Evolutionary conservation across 2,888 invertebrate species (phyloP), one percentile per base, ranked within the genome.

Genomic region (Drosophila helvetica): DNA sequence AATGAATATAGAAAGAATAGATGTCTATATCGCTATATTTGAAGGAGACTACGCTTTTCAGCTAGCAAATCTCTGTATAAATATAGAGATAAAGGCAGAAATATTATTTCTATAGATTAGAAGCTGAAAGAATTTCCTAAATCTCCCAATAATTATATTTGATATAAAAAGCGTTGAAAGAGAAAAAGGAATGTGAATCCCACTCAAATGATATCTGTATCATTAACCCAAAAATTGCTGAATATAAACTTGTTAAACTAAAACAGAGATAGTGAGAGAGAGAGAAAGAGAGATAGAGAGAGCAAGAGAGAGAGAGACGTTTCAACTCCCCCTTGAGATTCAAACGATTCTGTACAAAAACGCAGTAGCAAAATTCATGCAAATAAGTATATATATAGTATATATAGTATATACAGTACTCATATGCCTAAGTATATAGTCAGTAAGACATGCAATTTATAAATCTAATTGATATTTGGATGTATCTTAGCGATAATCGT

Each of bases 391-490:
- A 3, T 4, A 33, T 1, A 5, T 4, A 22, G n/a, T 22, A 50
- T n/a, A 30, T 53, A 30, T 43, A 19, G 22, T 53, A 30, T 43
- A 19, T 9, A 18, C 18, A 55, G 48, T 69, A 51, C 19, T 30
- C 43, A 22, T 71, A 57, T 38, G 18, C 19, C 47, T 54, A 71
- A 70, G 70, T 59, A 25, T 54, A 67, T 38, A 15, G 38, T 15
- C 6, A 48, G n/a, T 67, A 59, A 67, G 50, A n/a, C 45, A 43
- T 68, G 68, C 59, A 68, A 54, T 68, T 68, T 54, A 38, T 30
- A 27, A 54, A 53, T 17, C 42, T 38, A 67, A 68, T 60, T 67
- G 68, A 46, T 27, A 45, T 50, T 57, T 53, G n/a, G 27, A 27
- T 12, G n/a, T 17, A 50, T n/a, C 33, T 19, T 19, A 54, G 43